Evolutionary conservation across 1,140 invertebrate species (phyloP), one percentile per base, ranked within the genome.

Genomic region (Platyscapa corneri): DNA sequence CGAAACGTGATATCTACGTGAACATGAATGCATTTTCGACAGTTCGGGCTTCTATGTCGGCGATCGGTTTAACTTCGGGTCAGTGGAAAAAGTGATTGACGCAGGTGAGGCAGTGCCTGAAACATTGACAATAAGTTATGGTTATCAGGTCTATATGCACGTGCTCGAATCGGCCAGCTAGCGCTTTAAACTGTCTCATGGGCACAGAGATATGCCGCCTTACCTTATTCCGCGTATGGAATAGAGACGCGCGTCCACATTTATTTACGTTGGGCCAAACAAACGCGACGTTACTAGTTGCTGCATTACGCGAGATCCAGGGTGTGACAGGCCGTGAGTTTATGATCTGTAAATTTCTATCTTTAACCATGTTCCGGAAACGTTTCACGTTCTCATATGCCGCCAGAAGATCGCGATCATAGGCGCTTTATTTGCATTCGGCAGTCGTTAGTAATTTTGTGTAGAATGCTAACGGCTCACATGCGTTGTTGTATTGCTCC

Each of bases 361-460:
- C 90, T 86, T 92, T 90, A 6, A 93, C n/a, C 53, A 91, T 86
- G 49, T 90, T 86, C 53, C 82, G 64, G 80, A 93, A 93, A 83
- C 87, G 87, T 84, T 89, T 64, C 82, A 93, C 86, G 3, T 89
- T 82, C 23, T 27, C n/a, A 85, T 90, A 92, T 12, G 90, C 88
- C 7, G 90, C 91, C 0, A 91, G 77, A 0, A 94, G 88, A 88
- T 94, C 92, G 8, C 92, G 80, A 86, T 94, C 90, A 80, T 92
- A 93, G 0, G 90, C 87, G 37, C 70, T 86, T 49, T 91, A 91
- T 65, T 89, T 90, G 14, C 27, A 75, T 78, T 92, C 82, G 7
- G 90, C 34, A 27, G 84, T n/a, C 12, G 76, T 87, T 12, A 93
- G 83, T 82, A 90, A 91, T 77, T 88, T 90, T 18, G 89, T 91